Base-by-base conservation (phyloP, 2,113 vertebrate genomes). In the Syngnathus floridae region DNA sequence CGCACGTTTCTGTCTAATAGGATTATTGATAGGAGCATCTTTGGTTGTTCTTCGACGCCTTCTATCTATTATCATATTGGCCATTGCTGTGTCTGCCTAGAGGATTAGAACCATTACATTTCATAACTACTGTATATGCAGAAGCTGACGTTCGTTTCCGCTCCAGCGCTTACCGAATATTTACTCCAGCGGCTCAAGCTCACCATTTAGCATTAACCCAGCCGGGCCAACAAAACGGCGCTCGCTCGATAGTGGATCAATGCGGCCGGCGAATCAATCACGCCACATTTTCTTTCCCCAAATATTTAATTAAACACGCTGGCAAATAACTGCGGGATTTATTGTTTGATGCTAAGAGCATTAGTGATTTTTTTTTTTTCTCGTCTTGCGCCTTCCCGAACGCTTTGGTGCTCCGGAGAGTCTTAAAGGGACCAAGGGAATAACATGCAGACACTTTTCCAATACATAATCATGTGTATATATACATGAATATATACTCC, bases 251-350 rank as follows among this genome's bases (percentile, higher is more conserved):
- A 88, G 26, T 73, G 80, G 91, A 92, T 94, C 93, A 89, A 95
- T 92, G 84, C 62, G 22, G 86, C 83, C 91, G 90, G 88, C 82
- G 67, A 94, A 93, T 95, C 93, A 94, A 94, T 95, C 93, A 90
- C 82, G 77, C 84, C 26, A 91, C 10, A 91, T 93, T 94, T 93
- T 93, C 93, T 95, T 21, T 94, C 91, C 88, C 82, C 85, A 93
- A 94, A 93, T 94, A 93, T 93, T 94, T 94, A 93, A 93, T 95
- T 94, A 94, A 93, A 93, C 91, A 92, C 83, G 88, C 86, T 94
- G 90, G 91, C 90, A 90, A 93, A 93, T 92, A 93, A 93, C 91
- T 91, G 83, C 70, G 90, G 88, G 91, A 93, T 93, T 93, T 93
- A 93, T 91, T 91, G 90, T 86, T 91, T 88, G 91, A 90, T 87